phyloP scores from a whole-genome alignment of 2,113 vertebrate species.

The Pachypanchax playfairii region DNA sequence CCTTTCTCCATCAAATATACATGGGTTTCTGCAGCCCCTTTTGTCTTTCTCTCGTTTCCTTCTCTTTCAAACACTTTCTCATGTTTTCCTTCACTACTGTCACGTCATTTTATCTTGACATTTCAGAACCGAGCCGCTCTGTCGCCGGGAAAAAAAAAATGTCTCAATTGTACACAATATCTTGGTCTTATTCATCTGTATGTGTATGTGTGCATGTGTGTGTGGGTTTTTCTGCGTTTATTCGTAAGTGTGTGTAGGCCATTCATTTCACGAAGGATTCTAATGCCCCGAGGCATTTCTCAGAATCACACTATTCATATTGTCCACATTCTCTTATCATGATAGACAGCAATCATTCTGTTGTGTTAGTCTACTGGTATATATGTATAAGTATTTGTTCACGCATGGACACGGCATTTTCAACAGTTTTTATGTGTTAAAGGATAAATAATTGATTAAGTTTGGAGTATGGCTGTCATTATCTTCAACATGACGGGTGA shows the following conservation, averaged over 20 bases:
- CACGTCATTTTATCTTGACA: constrained; percentile 67
- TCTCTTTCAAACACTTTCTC: constrained; percentile 44
- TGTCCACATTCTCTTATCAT: constrained; percentile 40
- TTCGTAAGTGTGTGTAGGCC: constrained; percentile 45
- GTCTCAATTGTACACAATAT: constrained; percentile 63
- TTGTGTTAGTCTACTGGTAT: constrained; percentile 6
- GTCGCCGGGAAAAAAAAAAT: constrained; percentile 55
- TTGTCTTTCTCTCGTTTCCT: constrained; percentile 8
- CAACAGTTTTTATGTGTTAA: constrained; percentile 27
- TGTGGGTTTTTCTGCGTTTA: constrained; percentile 31
- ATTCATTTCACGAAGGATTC: constrained; percentile 42
- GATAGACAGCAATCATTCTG: constrained; percentile 41
- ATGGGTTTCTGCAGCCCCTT: constrained; percentile 23
- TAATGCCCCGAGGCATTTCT: constrained; percentile 43
- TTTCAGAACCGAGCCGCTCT: constrained; percentile 55
- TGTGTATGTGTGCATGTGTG: constrained; percentile 21
- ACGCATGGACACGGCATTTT: constrained; percentile 19
- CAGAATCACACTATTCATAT: constrained; percentile 56
- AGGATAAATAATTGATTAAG: constrained; percentile 66
- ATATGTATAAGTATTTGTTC: constrained; percentile 28
- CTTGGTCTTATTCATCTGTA: constrained; percentile 40
- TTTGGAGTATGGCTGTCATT: constrained; percentile 40
- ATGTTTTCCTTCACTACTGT: constrained; percentile 56
- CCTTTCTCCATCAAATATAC: constrained; percentile 64
- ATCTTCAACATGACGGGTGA: constrained; percentile 57